Evolutionary conservation across 2,888 invertebrate species (phyloP).

Genomic region (Melinaea marsaeus): DNA sequence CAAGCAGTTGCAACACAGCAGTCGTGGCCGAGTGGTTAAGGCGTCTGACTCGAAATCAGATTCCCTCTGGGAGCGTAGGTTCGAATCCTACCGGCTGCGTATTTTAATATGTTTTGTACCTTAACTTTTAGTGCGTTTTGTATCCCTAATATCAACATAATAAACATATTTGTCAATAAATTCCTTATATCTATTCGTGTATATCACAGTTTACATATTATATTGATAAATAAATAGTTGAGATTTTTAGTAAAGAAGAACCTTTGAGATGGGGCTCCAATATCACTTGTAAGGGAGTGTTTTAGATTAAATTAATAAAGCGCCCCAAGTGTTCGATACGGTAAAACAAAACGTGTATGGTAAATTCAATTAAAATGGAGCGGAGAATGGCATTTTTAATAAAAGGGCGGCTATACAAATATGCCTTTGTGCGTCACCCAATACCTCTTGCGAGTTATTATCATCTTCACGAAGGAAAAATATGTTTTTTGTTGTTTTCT

Average conservation of each 20-base stretch:
- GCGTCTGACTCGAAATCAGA: slow-evolving; percentile 87
- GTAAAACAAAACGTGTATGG: slow-evolving; percentile 12
- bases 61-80: slow-evolving; percentile 94
- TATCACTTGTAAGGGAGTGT: background rate
- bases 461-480: background rate
- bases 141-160: no score
- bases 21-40: slow-evolving; percentile 85
- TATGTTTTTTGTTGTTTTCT: background rate
- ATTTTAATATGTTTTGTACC: background rate
- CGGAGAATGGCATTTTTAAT: slow-evolving; percentile 35
- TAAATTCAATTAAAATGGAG: slow-evolving; percentile 31
- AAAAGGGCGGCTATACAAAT: slow-evolving; percentile 28
- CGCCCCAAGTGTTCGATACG: slow-evolving; percentile 1
- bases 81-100: slow-evolving; percentile 92
- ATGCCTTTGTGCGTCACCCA: slow-evolving; percentile 33
- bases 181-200: no score
- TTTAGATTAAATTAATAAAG: slow-evolving; percentile 3
- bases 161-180: no score
- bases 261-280: background rate
- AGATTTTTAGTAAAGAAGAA: slow-evolving; percentile 3
- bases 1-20: slow-evolving; percentile 46
- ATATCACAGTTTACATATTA: no score
- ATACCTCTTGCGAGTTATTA: slow-evolving; percentile 16
- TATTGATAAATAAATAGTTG: slow-evolving; percentile 29
- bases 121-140: no score